These are phyloP conservation scores for Corticium candelabrum DNA, from an alignment of 37 sponge, comb jelly and placozoan species.

Conservation along the genomic window DNA sequence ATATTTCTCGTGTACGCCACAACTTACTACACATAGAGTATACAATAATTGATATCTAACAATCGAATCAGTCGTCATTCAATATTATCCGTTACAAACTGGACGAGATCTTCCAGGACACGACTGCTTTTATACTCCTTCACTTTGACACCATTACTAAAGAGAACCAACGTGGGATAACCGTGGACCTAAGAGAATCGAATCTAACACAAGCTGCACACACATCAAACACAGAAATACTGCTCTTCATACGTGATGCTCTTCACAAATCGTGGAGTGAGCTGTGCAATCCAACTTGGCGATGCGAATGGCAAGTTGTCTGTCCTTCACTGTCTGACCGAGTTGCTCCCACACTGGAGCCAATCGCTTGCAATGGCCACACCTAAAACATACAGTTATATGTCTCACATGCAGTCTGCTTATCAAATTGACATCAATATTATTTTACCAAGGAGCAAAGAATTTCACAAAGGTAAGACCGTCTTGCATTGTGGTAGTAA, in stretches of 20 bases:
- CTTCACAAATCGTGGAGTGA: not conserved
- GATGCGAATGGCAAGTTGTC: not conserved
- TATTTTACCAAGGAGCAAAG: not conserved
- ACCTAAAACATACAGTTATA: conserved; percentile 6
- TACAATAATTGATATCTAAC: too few species aligned
- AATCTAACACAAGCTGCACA: not conserved
- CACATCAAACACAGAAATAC: not conserved
- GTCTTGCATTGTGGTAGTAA: not conserved
- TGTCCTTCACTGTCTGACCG: not conserved
- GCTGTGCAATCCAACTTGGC: not conserved
- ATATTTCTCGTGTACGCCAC: too few species aligned
- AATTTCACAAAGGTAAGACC: not conserved
- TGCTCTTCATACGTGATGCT: not conserved
- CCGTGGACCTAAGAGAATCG: not conserved
- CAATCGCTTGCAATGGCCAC: conserved; percentile 5
- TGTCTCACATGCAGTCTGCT: too few species aligned
- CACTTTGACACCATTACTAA: not conserved
- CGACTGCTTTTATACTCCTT: not conserved
- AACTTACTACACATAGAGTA: too few species aligned
- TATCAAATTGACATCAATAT: too few species aligned
- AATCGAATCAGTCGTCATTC: not conserved
- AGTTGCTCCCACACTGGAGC: not conserved
- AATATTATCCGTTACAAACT: not conserved
- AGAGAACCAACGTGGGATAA: not conserved
- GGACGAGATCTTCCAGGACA: not conserved